Conservation (phyloP, 2,797 vertebrate genomes). For the Ptychadena robeensis region DNA sequence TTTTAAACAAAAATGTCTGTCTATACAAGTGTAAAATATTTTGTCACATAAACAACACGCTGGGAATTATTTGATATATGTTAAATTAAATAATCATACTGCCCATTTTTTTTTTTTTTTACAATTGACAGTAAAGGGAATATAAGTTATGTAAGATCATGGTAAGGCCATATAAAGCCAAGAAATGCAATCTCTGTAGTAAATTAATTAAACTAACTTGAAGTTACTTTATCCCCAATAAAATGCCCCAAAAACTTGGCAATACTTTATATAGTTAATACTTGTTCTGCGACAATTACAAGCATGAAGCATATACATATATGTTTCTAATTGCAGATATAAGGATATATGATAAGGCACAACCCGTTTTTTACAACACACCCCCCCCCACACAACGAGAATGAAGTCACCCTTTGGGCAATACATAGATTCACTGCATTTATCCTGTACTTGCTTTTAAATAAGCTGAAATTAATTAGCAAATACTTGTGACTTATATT, state of each 20-base stretch:
- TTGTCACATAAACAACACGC: conserved; percentile 5
- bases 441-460: too few species aligned
- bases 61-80: conserved; percentile 22
- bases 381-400: too few species aligned
- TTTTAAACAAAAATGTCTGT: conserved; percentile 1
- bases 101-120: background rate
- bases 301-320: background rate
- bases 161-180: conserved; percentile 1
- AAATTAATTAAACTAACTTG: conserved; percentile 11
- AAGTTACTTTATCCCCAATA: conserved; percentile 14
- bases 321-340: background rate
- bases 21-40: conserved; percentile 20
- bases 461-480: too few species aligned
- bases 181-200: conserved; percentile 18
- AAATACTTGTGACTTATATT: too few species aligned
- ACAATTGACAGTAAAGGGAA: conserved; percentile 18
- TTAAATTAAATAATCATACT: conserved; percentile 5
- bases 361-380: too few species aligned
- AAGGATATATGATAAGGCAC: background rate
- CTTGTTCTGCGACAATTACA: conserved; percentile 6
- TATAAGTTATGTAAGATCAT: conserved; percentile 6
- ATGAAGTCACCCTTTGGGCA: too few species aligned
- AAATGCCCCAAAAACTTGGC: background rate
- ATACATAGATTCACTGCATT: too few species aligned
- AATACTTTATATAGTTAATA: background rate